Base-by-base conservation (phyloP, 2,888 invertebrate genomes). In the Lissocephala sabroskyi region DNA sequence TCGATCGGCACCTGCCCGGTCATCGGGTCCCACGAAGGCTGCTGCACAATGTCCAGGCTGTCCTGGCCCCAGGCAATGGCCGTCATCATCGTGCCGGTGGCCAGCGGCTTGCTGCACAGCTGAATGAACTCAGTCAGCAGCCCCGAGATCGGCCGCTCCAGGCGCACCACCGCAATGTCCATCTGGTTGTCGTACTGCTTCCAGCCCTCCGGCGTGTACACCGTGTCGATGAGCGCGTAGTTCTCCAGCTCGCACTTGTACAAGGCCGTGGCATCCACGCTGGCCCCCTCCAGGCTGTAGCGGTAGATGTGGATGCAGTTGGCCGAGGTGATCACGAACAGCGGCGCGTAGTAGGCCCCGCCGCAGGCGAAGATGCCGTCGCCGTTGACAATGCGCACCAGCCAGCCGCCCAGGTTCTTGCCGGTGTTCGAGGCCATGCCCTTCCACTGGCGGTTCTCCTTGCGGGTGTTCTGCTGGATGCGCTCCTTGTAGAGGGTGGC, bases 131-230 rank as follows among this genome's bases (percentile, higher is more conserved):
- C 65, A 0, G 46, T 56, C 37, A 61, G 4, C 3, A 3, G 17
- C 2, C 68, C 65, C 7, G 11, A 14, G 3, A 65, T 26, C n/a
- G 65, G 65, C 1, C 9, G 13, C 4, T 23, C 26, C 0, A 65
- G 28, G 4, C 43, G 42, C 1, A 67, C 17, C 11, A 65, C 1
- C 0, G 68, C 68, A 2, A 65, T 28, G 26, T 65, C 62, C 52
- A 41, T 48, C 16, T 42, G n/a, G 1, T 33, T 33, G 5, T 28
- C 3, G 0, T 17, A 10, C 5, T 30, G 9, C 2, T 5, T 2
- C 19, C 53, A 67, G 0, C 29, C 9, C 0, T 40, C n/a, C 7
- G 65, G 65, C 2, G 43, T 19, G 6, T 56, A 42, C 1, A 67
- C 29, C 6, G 41, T 32, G 6, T 60, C 56, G 2, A 65, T 39